Evolutionary conservation across 2,797 vertebrate species (phyloP), one percentile per base, ranked within the genome.

Genomic region (Tenualosa ilisha): DNA sequence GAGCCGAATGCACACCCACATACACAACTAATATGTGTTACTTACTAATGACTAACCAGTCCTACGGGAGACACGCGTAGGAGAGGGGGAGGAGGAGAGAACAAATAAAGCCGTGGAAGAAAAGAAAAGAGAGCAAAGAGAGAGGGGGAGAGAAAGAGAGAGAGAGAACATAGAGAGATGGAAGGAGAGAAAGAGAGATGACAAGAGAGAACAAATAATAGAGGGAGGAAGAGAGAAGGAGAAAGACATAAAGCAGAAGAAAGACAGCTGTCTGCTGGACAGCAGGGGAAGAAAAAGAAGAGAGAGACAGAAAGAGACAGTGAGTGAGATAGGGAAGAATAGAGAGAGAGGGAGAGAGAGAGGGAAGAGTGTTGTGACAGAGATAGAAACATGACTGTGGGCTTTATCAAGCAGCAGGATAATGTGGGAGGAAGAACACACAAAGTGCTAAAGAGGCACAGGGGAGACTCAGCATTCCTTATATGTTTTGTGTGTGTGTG

Each of bases 1-100:
- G 37, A 79, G 37, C 26, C 22, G 6, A 8, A 11, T 11, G 59
- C 59, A 89, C 88, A 90, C 87, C 88, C 88, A 90, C 89, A 88
- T 85, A 88, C 88, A 88, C 85, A 86, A 85, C 85, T 90, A 85
- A 87, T 88, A 88, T 86, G 86, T 89, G 87, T 88, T 88, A 84
- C 84, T 88, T 87, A 83, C 87, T 89, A 90, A 89, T 89, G 90
- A 89, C 88, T 90, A 88, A 89, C 81, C 31, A 3, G 79, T 49
- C 82, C 54, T 75, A 86, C 86, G 86, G 88, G 89, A 88, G 90
- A 86, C 59, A 31, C 81, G 51, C 68, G 72, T 82, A 53, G 86
- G 83, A 83, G 81, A 82, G 61, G 40, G 81, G 85, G 84, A 63
- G 84, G 79, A 63, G 40, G 40, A 37, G 31, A 75, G 68, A 79